Evolutionary conservation across 2,888 invertebrate species (phyloP).

Genomic region (Aphidoletes aphidimyza): DNA sequence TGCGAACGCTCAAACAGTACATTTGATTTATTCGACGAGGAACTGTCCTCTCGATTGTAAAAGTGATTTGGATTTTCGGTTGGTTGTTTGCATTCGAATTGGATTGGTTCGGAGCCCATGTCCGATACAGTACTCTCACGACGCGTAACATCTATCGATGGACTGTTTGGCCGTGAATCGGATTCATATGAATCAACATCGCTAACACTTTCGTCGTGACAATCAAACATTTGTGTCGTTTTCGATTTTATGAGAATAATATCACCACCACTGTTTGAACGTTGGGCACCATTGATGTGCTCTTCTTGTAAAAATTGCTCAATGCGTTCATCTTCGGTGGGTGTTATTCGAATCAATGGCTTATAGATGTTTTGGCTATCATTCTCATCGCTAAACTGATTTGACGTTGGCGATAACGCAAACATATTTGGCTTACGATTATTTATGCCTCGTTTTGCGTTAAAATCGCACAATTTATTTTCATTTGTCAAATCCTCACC

Average conservation of each 20-base stretch:
- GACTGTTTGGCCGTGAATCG: background rate
- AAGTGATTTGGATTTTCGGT: background rate
- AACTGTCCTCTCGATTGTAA: slow-evolving; percentile 23
- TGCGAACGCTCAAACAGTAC: background rate
- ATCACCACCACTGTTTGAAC: background rate
- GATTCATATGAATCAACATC: background rate
- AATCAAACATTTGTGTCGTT: slow-evolving; percentile 16
- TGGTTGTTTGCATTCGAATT: slow-evolving; percentile 26
- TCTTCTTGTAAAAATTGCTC: slow-evolving; percentile 10
- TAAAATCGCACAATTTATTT: background rate
- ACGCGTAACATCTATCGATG: background rate
- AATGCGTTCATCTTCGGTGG: slow-evolving; percentile 22
- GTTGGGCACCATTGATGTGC: background rate
- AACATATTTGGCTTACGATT: background rate
- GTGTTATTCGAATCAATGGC: background rate
- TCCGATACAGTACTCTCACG: background rate
- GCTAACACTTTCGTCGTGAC: background rate
- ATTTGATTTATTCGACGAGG: slow-evolving; percentile 34
- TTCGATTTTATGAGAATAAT: slow-evolving; percentile 8
- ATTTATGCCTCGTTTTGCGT: background rate
- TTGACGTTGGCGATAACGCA: background rate
- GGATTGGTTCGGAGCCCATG: background rate
- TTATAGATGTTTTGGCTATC: background rate
- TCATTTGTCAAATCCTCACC: slow-evolving; percentile 26
- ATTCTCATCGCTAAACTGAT: background rate